Conservation (phyloP, 2,888 invertebrate species). For the Eumerus sabulonum region DNA sequence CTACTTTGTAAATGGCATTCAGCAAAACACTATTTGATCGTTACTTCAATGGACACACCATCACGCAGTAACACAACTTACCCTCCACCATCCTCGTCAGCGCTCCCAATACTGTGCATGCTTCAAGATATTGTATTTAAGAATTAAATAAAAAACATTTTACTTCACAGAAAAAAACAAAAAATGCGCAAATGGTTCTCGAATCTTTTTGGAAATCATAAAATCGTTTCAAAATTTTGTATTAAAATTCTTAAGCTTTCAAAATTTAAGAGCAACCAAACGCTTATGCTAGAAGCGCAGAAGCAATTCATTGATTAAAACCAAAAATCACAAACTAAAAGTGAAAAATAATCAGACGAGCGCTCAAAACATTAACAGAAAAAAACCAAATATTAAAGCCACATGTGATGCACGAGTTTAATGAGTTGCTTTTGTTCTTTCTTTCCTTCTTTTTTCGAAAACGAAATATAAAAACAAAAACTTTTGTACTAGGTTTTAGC, state of each 20-base stretch:
- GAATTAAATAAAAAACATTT: slow-evolving; percentile 67
- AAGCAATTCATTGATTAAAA: slow-evolving; percentile 33
- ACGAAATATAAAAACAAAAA: slow-evolving; percentile 24
- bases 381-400: slow-evolving; percentile 63
- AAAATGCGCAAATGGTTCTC: slow-evolving; percentile 58
- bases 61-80: slow-evolving; percentile 76
- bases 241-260: slow-evolving; percentile 7
- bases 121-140: slow-evolving; percentile 75
- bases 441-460: slow-evolving; percentile 1
- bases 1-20: slow-evolving; percentile 22
- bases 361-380: too few species aligned
- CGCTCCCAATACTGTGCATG: slow-evolving; percentile 80
- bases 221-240: slow-evolving; percentile 30
- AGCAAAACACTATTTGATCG: slow-evolving; percentile 44
- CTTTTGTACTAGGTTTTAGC: too few species aligned
- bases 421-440: not conserved
- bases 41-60: slow-evolving; percentile 34
- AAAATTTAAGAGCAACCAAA: slow-evolving; percentile 16
- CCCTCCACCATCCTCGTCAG: slow-evolving; percentile 80
- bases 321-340: slow-evolving; percentile 6
- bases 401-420: slow-evolving; percentile 63
- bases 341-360: slow-evolving; percentile 28
- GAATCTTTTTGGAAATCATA: slow-evolving; percentile 25
- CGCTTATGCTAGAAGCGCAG: slow-evolving; percentile 46
- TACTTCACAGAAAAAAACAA: slow-evolving; percentile 56